Evolutionary conservation across 2,797 vertebrate genomes (phyloP).

Genomic region (Nothura maculosa): DNA sequence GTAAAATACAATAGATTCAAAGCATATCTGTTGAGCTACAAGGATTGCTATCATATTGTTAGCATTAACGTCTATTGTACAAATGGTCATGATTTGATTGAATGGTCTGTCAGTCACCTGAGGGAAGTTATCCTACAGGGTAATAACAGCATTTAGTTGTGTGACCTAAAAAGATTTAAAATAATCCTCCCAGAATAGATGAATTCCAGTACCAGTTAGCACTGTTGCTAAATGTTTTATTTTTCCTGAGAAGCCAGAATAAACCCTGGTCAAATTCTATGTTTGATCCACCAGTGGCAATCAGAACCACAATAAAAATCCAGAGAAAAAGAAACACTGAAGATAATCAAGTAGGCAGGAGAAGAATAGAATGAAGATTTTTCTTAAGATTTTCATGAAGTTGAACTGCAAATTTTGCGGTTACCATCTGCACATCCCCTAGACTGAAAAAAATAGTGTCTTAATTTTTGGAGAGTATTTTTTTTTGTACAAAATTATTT

Average conservation of each 20-base stretch:
- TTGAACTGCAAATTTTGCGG: neutral
- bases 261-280: neutral
- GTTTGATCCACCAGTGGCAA: neutral
- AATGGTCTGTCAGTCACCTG: constrained; percentile 82
- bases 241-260: neutral
- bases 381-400: neutral
- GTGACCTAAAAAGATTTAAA: constrained; percentile 74
- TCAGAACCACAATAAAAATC: neutral
- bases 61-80: constrained; percentile 86
- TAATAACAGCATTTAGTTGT: constrained; percentile 87
- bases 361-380: neutral
- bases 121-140: constrained; percentile 84
- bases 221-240: neutral
- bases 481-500: neutral
- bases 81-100: constrained; percentile 86
- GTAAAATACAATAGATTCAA: neutral
- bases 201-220: neutral
- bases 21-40: constrained; percentile 84
- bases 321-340: neutral
- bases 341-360: neutral
- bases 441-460: neutral
- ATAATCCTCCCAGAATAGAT: neutral
- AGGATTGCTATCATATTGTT: constrained; percentile 87
- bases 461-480: neutral
- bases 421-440: neutral